Evolutionary conservation across 2,113 vertebrate genomes (phyloP).

Genomic region (Oncorhynchus masou): DNA sequence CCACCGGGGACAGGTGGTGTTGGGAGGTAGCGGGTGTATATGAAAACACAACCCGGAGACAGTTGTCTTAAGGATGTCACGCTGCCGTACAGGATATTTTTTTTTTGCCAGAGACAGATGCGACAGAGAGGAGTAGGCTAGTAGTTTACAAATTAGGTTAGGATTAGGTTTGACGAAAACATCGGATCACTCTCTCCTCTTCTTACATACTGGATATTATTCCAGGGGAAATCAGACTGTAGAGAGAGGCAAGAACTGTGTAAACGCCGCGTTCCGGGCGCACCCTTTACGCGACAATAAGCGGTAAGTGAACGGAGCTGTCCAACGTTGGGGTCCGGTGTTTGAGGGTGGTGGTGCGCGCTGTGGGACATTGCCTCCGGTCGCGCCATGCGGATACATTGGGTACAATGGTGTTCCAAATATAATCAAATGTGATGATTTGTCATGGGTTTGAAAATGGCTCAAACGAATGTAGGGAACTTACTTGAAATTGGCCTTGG

Average conservation of each 20-base stretch:
- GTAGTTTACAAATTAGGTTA: slow-evolving; percentile 58
- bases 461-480: not conserved
- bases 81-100: slow-evolving; percentile 59
- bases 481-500: not conserved
- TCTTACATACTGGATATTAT: slow-evolving; percentile 56
- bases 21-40: slow-evolving; percentile 21
- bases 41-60: slow-evolving; percentile 37
- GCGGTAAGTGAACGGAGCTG: slow-evolving; percentile 65
- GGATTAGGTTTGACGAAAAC: slow-evolving; percentile 13
- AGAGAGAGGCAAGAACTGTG: slow-evolving; percentile 13
- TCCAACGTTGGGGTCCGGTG: slow-evolving; percentile 37
- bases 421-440: not conserved
- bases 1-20: slow-evolving; percentile 74
- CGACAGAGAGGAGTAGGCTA: slow-evolving; percentile 65
- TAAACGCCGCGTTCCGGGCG: slow-evolving; percentile 22
- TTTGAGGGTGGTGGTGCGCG: slow-evolving; percentile 7
- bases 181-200: slow-evolving; percentile 27
- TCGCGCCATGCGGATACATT: slow-evolving; percentile 14
- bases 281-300: slow-evolving; percentile 38
- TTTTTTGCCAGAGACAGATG: slow-evolving; percentile 75
- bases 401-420: not conserved
- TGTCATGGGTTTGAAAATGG: not conserved
- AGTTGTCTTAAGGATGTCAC: slow-evolving; percentile 78
- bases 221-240: slow-evolving; percentile 32
- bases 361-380: not conserved